phyloP scores from a whole-genome alignment of 2,888 invertebrate genomes.

The Callosobruchus maculatus region DNA sequence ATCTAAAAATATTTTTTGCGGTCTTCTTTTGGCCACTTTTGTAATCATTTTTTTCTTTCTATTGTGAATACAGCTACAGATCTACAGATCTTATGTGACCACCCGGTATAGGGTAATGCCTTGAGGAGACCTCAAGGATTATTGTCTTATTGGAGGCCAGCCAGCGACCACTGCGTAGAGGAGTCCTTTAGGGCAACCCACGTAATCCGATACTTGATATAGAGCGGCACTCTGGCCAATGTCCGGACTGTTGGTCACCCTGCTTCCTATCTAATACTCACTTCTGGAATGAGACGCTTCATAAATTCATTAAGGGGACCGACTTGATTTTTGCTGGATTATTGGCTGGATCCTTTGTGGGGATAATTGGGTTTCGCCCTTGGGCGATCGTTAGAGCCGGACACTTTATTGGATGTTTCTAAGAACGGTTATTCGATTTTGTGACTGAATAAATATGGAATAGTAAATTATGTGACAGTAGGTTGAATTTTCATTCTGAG shows the following conservation, averaged over 20 bases:
- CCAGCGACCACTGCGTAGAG: constrained; percentile 36
- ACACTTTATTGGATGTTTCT: not conserved
- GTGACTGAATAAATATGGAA: not conserved
- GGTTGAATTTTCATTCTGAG: too few species aligned
- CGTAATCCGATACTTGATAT: constrained; percentile 44
- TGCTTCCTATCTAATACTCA: not conserved
- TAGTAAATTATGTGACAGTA: not conserved
- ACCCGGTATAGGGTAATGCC: constrained; percentile 21
- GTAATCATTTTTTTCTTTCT: too few species aligned
- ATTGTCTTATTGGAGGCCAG: constrained; percentile 46
- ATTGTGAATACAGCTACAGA: too few species aligned
- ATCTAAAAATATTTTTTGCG: too few species aligned
- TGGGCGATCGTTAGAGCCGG: not conserved
- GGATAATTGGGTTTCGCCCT: not conserved
- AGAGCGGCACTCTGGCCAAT: constrained; percentile 10
- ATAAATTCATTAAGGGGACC: not conserved
- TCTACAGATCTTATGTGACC: too few species aligned
- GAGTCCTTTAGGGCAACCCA: constrained; percentile 38
- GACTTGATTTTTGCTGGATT: not conserved
- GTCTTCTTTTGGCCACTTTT: too few species aligned
- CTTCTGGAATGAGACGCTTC: not conserved
- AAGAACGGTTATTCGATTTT: not conserved
- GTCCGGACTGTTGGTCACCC: not conserved
- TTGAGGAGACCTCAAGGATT: constrained; percentile 43
- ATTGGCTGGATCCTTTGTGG: not conserved